Evolutionary conservation across 2,888 invertebrate species (phyloP).

Genomic region (Apotomis betuletana): DNA sequence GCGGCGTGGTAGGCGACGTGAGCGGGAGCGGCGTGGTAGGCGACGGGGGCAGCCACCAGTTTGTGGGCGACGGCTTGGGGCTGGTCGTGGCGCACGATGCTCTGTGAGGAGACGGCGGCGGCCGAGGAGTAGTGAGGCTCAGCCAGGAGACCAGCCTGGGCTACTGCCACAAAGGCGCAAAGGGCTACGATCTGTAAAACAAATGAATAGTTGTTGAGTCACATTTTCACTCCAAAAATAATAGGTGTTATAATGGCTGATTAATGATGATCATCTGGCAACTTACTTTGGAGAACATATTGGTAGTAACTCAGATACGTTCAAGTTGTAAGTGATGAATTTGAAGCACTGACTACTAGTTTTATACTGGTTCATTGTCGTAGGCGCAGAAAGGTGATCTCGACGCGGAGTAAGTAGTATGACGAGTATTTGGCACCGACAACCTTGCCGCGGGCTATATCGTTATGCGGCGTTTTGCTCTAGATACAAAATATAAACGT

Average conservation of each 20-base stretch:
- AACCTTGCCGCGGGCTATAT: slow-evolving; percentile 26
- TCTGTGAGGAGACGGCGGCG: slow-evolving; percentile 48
- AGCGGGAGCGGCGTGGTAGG: slow-evolving; percentile 41
- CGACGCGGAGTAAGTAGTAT: slow-evolving; percentile 7
- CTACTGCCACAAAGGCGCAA: slow-evolving; percentile 13
- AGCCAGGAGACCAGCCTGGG: slow-evolving; percentile 41
- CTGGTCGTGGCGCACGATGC: slow-evolving; percentile 52
- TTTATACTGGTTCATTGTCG: slow-evolving; percentile 9
- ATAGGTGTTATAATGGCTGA: neutral
- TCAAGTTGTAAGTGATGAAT: slow-evolving; percentile 37
- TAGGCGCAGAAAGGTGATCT: slow-evolving; percentile 11
- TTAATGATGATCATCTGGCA: neutral
- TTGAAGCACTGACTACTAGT: neutral
- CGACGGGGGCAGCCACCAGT: slow-evolving; percentile 41
- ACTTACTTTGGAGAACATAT: slow-evolving; percentile 44
- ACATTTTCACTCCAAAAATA: too few relatives aligned
- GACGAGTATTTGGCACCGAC: slow-evolving; percentile 14
- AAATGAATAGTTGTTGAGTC: neutral
- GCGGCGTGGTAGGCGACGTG: slow-evolving; percentile 40
- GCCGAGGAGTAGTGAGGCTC: slow-evolving; percentile 51
- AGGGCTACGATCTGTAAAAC: slow-evolving; percentile 56
- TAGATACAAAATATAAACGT: neutral
- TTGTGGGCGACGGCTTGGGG: slow-evolving; percentile 49
- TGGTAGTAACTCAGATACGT: slow-evolving; percentile 30
- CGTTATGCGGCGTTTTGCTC: neutral